These are phyloP conservation scores for Hypothenemus hampei DNA, from an alignment of 1,140 invertebrate species.

Conservation along the genomic window DNA sequence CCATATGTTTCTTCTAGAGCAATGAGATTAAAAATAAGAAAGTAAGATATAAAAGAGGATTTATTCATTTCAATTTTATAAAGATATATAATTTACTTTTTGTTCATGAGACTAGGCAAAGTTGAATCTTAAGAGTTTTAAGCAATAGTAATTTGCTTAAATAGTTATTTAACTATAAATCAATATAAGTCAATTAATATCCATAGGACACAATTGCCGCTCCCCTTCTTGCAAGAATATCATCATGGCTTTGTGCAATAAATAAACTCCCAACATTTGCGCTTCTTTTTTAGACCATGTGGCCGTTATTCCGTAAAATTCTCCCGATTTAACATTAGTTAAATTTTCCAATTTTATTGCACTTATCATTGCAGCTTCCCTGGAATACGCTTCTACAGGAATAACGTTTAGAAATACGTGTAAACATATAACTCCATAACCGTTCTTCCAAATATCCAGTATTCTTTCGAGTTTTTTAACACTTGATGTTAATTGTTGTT, in stretches of 20 bases:
- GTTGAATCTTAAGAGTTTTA: no score
- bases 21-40: no score
- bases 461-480: conserved; percentile 74
- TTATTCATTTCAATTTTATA: no score
- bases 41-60: no score
- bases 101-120: no score
- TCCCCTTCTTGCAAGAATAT: conserved; percentile 87
- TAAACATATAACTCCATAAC: conserved; percentile 81
- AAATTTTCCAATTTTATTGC: conserved; percentile 72
- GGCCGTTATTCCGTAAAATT: conserved; percentile 75
- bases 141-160: no score
- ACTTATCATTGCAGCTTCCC: conserved; percentile 92
- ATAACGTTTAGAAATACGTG: conserved; percentile 90
- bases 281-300: conserved; percentile 69
- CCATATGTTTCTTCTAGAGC: no score
- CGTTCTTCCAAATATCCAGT: conserved; percentile 79
- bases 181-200: conserved; percentile 51
- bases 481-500: conserved; percentile 29
- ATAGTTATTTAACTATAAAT: neutral
- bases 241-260: conserved; percentile 78
- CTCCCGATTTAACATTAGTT: conserved; percentile 75
- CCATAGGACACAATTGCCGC: conserved; percentile 64
- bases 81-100: no score
- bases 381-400: conserved; percentile 84
- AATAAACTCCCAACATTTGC: conserved; percentile 68